Conservation (phyloP, 2,113 vertebrate genomes). For the Thermophis baileyi region DNA sequence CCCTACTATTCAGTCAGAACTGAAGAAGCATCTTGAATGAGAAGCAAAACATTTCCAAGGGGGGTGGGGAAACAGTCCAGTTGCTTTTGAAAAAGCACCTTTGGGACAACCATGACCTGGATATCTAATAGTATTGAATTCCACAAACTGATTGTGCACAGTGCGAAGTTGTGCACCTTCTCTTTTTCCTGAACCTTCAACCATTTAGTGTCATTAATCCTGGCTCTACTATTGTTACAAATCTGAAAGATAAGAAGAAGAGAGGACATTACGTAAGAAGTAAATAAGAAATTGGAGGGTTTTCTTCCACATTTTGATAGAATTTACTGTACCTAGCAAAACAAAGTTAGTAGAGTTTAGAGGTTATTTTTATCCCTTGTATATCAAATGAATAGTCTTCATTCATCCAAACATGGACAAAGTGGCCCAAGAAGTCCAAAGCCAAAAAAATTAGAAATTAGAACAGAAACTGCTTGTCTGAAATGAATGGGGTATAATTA, state of each 20-base stretch:
- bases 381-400: background rate
- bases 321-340: background rate
- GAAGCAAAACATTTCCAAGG: background rate
- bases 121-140: background rate
- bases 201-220: no score
- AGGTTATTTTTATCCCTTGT: background rate
- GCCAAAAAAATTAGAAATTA: background rate
- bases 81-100: background rate
- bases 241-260: background rate
- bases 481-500: background rate
- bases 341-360: background rate
- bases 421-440: background rate
- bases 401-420: background rate
- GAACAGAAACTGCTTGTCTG: background rate
- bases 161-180: background rate
- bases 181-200: background rate
- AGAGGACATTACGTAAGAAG: background rate
- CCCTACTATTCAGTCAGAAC: background rate
- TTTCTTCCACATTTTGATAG: background rate
- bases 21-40: background rate
- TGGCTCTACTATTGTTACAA: background rate
- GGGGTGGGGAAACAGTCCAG: accelerated
- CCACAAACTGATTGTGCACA: background rate
- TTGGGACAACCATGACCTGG: background rate
- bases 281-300: background rate